Evolutionary conservation across 2,113 vertebrate species (phyloP).

Genomic region (Thalassoma bifasciatum): DNA sequence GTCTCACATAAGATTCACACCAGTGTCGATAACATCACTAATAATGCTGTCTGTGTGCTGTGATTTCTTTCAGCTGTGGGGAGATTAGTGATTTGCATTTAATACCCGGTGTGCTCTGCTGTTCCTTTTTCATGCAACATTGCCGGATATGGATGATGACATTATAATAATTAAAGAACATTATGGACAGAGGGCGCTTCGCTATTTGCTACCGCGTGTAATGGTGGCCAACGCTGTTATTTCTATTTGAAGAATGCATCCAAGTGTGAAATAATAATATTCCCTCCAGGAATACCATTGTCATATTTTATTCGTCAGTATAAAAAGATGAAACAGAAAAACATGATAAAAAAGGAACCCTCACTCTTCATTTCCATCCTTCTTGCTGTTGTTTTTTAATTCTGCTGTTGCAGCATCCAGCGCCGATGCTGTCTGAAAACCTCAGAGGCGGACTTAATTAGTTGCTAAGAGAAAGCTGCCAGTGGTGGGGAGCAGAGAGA

Average conservation of each 20-base stretch:
- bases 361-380: constrained; percentile 67
- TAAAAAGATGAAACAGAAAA: constrained; percentile 70
- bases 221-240: constrained; percentile 82
- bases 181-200: constrained; percentile 79
- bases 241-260: constrained; percentile 83
- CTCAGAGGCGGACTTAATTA: constrained; percentile 88
- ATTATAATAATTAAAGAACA: constrained; percentile 86
- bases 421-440: constrained; percentile 78
- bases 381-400: constrained; percentile 75
- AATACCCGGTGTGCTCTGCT: constrained; percentile 74
- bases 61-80: constrained; percentile 77
- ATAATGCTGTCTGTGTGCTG: constrained; percentile 75
- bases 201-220: constrained; percentile 72
- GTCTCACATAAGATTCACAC: constrained; percentile 56
- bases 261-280: constrained; percentile 86
- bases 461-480: constrained; percentile 86
- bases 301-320: constrained; percentile 80
- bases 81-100: constrained; percentile 82
- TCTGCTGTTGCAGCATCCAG: constrained; percentile 85
- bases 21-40: constrained; percentile 76
- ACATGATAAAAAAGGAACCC: constrained; percentile 67
- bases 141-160: constrained; percentile 83
- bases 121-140: constrained; percentile 79
- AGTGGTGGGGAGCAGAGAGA: constrained; percentile 75
- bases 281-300: constrained; percentile 81